Base-by-base conservation (phyloP, 2,797 vertebrate species). In the Sebastes hopkinsi region DNA sequence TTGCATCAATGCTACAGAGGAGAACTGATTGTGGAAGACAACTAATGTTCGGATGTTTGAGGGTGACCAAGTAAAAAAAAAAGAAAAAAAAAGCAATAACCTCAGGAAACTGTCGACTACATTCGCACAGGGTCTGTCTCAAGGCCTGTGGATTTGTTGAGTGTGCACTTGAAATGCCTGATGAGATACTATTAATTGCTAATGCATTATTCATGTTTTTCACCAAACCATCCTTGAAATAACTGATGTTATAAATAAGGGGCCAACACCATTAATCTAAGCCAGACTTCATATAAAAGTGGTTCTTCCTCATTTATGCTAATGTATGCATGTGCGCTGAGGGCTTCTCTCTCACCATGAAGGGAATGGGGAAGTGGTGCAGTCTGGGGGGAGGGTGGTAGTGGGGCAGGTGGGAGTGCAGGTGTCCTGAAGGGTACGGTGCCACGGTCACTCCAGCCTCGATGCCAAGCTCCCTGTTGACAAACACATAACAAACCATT, bases 351-450 rank as follows among this genome's bases (percentile, higher is more conserved):
- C 91, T 98, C 96, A 99, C 99, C 98, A 99, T 98, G 89, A 99
- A 96, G 87, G 97, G 97, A 83, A 99, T 96, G 81, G 98, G 97
- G 86, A 99, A 96, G 92, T 99, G 98, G 93, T 99, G 98, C 92
- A 99, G 97, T 94, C 98, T 96, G 77, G 99, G 97, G 67, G 98
- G 97, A 52, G 97, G 94, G 18, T 99, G 99, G 93, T 99, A 99
- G 94, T 99, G 98, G 84, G 97, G 96, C 95, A 99, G 77, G 93
- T 99, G 98, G 83, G 98, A 96, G 94, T 98, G 98, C 92, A 99
- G 93, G 75, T 98, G 97, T 84, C 97, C 97, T 77, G 98, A 97
- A 80, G 98, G 95, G 65, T 98, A 99, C 1, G 98, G 97, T 27
- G 97, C 97, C 88, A 99, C 96, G 38, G 98, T 97, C 94, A 99